A percentile compares a stretch with the other conserved stretches of the same genome.
These are phyloP conservation scores for Sepioteuthis lessoniana DNA, from an alignment of 2,888 invertebrate species.

Conservation along the genomic window DNA sequence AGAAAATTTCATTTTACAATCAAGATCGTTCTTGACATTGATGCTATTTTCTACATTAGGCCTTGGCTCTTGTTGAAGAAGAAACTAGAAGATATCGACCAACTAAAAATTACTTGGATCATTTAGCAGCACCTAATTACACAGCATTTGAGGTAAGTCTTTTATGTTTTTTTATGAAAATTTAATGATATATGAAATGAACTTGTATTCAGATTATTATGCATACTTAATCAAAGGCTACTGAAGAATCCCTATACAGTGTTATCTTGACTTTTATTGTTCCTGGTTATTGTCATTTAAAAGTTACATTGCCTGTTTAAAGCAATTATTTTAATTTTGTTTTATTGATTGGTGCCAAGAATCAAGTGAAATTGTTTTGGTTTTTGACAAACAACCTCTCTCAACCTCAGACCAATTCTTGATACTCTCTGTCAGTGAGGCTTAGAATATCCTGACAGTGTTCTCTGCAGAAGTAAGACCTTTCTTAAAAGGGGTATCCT, in stretches of 20 bases:
- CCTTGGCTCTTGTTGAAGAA: slow-evolving; percentile 96
- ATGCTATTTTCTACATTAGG: slow-evolving; percentile 77
- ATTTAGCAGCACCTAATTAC: slow-evolving; percentile 85
- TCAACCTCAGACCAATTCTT: too few relatives aligned
- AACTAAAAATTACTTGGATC: slow-evolving; percentile 97
- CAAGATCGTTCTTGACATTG: neutral
- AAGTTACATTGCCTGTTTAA: too few relatives aligned
- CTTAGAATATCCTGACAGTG: too few relatives aligned
- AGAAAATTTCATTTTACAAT: neutral
- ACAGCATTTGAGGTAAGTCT: slow-evolving; percentile 84
- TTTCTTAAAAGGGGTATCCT: too few relatives aligned
- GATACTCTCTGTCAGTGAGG: too few relatives aligned
- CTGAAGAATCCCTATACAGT: neutral
- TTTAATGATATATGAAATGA: slow-evolving; percentile 93
- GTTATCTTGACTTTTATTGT: too few relatives aligned
- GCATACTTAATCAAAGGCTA: neutral
- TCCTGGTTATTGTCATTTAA: neutral
- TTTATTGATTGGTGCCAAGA: too few relatives aligned
- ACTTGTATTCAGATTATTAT: neutral
- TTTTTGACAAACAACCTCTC: too few relatives aligned
- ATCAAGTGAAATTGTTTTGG: too few relatives aligned
- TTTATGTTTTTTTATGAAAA: slow-evolving; percentile 82
- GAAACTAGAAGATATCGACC: slow-evolving; percentile 96
- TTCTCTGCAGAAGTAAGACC: too few relatives aligned
- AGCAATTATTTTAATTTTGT: too few relatives aligned